Base-by-base conservation (phyloP, 2,888 invertebrate species). In the Chrysolina haemoptera region DNA sequence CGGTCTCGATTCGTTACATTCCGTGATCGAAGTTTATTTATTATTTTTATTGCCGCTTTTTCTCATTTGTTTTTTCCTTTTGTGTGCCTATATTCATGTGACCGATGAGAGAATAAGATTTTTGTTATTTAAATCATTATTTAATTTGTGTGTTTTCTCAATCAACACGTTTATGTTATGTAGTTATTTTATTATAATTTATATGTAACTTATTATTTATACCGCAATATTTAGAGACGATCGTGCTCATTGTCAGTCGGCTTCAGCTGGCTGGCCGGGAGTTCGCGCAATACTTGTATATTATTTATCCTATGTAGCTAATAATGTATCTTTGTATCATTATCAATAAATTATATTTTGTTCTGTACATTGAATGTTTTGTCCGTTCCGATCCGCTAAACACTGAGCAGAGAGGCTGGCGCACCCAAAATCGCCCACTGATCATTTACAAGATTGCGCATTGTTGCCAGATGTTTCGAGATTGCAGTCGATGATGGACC, bases 161-260 rank as follows among this genome's bases (percentile, higher is more conserved):
- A 86, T 85, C 86, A 85, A 86, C 84, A 85, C 85, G 85, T 87
- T 87, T 87, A 87, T 88, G 88, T 88, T 88, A 87, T 88, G 84
- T 88, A 87, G 87, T 88, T 88, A 88, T 88, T 87, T 88, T 88
- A 87, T 86, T 86, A 88, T 88, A 87, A 87, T 88, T 88, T 88
- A 88, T 88, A 88, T 88, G 87, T 88, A 88, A 88, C 88, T 88
- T 88, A 88, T 88, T 88, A 87, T 87, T 88, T 88, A 87, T 88
- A 84, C 82, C 83, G 86, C 86, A 88, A 86, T 86, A 87, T 85
- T 76, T 84, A 84, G 83, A 86, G 87, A 87, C 87, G 85, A 86
- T 84, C 85, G 86, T 87, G 86, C 86, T 83, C 83, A 82, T 83
- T 84, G 79, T 79, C 79, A 79, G 79, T 78, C 79, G 75, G 71